Evolutionary conservation across 2,888 invertebrate species (phyloP), one percentile per base, ranked within the genome.

Genomic region (Lepidochrysops patricia): DNA sequence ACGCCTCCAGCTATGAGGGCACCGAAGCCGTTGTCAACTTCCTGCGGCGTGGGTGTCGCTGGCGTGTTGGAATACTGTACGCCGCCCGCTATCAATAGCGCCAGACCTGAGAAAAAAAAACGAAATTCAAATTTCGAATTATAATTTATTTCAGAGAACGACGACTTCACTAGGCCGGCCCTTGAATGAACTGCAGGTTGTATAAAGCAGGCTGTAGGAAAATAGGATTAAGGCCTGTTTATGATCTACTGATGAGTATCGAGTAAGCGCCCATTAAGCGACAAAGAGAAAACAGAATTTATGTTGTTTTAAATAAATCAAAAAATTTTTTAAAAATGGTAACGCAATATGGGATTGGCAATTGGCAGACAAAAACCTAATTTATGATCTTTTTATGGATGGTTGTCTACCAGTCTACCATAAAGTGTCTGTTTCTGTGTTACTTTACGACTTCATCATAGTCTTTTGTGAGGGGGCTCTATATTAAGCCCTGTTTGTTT

Each of bases 1-100:
- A 93, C 91, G 29, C 92, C 86, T 37, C 92, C 93, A 34, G 93
- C 92, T 63, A 92, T 87, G 67, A 93, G 88, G 29, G 92, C 90
- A 50, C 92, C 90, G 61, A 91, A 82, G 69, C 85, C 85, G 58
- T 75, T 75, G 67, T 84, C 83, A 1, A 74, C 70, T 37, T 74
- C 75, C 35, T 80, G 79, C n/a, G 77, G 82, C 7, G 76, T 75
- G 61, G 67, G 79, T 69, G 74, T 82, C 12, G 88, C 81, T 68
- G 75, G 83, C 15, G 88, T 79, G 68, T 81, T 83, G 9, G 85
- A 81, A 76, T 91, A 92, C 71, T 92, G 91, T 56, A 92, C 89
- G 3, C 91, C 90, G 35, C 92, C 92, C 63, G 92, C 91, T 63
- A 92, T 91, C 66, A 93, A 77, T 84, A 93, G 88, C 56, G 92